Percentiles rank a stretch among this genome's conserved stretches.
These are phyloP conservation scores for Patella vulgata DNA, from an alignment of 1,140 invertebrate genomes.

Conservation along the genomic window DNA sequence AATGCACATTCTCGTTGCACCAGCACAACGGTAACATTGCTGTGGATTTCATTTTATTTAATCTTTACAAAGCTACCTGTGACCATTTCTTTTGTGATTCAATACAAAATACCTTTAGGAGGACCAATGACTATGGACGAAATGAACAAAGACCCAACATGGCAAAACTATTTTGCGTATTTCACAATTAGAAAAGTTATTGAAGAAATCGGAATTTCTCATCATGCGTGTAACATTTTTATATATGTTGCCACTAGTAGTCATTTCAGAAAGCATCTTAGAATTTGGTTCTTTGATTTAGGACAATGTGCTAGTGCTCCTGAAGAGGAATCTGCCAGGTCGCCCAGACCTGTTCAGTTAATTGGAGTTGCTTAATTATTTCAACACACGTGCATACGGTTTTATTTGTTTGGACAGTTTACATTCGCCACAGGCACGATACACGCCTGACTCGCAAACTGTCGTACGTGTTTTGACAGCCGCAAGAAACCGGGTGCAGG, in stretches of 20 bases:
- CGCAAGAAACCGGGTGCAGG: no score
- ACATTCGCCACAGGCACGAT: no score
- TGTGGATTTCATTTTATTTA: slow-evolving; percentile 52
- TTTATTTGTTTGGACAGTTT: no score
- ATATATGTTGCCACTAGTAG: slow-evolving; percentile 52
- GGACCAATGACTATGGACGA: slow-evolving; percentile 20
- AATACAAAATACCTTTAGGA: slow-evolving; percentile 29
- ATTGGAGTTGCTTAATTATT: no score
- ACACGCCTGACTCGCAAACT: no score
- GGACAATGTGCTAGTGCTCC: background rate
- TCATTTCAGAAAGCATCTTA: slow-evolving; percentile 44
- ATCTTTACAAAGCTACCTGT: slow-evolving; percentile 55
- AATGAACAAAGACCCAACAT: slow-evolving; percentile 30
- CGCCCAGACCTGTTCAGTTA: no score
- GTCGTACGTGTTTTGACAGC: no score
- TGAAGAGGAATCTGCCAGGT: no score
- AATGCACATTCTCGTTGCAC: slow-evolving; percentile 6
- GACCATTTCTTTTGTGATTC: slow-evolving; percentile 47
- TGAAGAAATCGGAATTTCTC: slow-evolving; percentile 50
- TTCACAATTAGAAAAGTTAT: slow-evolving; percentile 39
- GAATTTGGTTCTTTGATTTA: slow-evolving; percentile 8
- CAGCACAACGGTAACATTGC: slow-evolving; percentile 37
- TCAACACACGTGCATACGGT: no score
- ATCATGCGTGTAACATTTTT: slow-evolving; percentile 55
- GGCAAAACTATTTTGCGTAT: slow-evolving; percentile 44